Conservation (phyloP, 2,113 vertebrate species). For the Lamprologus speciosus region DNA sequence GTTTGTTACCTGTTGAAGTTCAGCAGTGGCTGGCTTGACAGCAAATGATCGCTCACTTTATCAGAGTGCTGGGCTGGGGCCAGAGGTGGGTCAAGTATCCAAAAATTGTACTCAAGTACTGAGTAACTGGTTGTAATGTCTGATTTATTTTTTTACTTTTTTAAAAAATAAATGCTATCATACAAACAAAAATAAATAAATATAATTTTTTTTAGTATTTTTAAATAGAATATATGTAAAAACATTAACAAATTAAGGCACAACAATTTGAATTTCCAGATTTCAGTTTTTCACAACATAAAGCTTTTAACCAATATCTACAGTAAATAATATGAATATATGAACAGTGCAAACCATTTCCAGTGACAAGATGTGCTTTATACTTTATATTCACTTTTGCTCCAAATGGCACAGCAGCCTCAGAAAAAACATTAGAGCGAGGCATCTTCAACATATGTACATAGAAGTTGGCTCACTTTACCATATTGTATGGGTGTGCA, state of each 20-base stretch:
- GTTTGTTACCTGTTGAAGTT: neutral
- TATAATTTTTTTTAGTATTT: too few species aligned
- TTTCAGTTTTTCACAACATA: neutral
- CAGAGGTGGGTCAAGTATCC: neutral
- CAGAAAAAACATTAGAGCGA: neutral
- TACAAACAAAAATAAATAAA: neutral
- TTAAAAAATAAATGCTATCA: neutral
- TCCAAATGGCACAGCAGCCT: neutral
- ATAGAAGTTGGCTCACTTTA: neutral
- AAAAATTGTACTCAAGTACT: neutral
- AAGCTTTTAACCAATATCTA: neutral
- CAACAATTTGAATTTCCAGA: neutral
- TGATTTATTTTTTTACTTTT: neutral
- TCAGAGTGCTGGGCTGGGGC: neutral
- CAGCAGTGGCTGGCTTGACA: neutral
- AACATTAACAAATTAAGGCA: neutral
- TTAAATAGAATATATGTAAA: neutral
- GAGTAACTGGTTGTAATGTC: neutral
- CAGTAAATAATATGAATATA: neutral
- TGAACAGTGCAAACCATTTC: neutral
- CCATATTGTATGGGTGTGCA: neutral
- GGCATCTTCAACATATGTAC: neutral
- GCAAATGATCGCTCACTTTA: neutral
- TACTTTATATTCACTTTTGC: neutral
- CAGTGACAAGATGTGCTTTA: neutral